Base-by-base conservation (phyloP, 1,140 invertebrate genomes). In the Physella acuta region DNA sequence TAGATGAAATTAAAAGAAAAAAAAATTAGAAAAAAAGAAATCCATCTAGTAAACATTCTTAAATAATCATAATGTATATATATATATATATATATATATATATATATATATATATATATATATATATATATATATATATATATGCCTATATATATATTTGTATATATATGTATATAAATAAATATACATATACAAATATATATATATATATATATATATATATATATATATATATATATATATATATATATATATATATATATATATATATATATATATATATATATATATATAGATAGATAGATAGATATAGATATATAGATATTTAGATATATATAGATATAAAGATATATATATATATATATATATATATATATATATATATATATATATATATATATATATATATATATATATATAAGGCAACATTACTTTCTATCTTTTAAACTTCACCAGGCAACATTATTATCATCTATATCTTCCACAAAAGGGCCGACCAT, bases 341-440 rank as follows among this genome's bases (percentile, higher is more conserved):
- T n/a, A n/a, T n/a, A n/a, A n/a, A n/a, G n/a, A n/a, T n/a, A n/a
- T n/a, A n/a, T 44, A 20, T 44, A 44, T 11, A 20, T 44, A 44
- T 44, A 44, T 44, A 4, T 55, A 55, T 55, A 4, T 55, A 55
- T n/a, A 4, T 55, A 55, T 55, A 11, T n/a, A 26, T n/a, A 11
- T 55, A 5, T 55, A 11, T 55, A 26, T 55, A 11, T n/a, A 26
- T 55, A 55, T 55, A 11, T n/a, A 26, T n/a, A 11, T 55, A 26
- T 55, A 11, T 55, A 26, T 55, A 11, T n/a, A 26, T 55, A 55
- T 55, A 55, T 55, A n/a, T 55, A 55, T 55, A 55, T 55, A 5
- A 55, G 8, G 8, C 24, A n/a, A 26, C 5, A 26, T 55, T 16
- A 55, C 20, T 44, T 20, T 8, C 8, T 44, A 44, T 44, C 39